Evolutionary conservation across 2,113 vertebrate genomes (phyloP).

Genomic region (Chunga burmeisteri): DNA sequence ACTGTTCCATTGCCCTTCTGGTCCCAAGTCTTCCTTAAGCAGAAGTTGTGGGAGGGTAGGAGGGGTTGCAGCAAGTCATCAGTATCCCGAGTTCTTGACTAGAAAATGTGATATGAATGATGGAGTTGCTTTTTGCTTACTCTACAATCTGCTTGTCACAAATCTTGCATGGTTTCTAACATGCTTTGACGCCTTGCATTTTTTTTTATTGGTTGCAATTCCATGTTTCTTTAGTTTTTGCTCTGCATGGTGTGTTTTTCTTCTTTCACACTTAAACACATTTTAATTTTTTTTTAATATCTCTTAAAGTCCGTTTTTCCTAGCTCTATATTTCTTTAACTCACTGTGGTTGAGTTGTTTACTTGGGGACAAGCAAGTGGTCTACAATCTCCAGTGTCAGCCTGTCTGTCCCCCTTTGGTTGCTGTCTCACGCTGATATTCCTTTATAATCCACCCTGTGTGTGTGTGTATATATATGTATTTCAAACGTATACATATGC

Average conservation of each 20-base stretch:
- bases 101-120: background rate
- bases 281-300: background rate
- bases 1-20: background rate
- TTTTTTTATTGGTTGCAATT: background rate
- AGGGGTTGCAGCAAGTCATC: background rate
- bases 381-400: background rate
- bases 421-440: background rate
- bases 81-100: background rate
- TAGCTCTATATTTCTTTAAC: background rate
- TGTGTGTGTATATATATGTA: background rate
- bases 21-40: background rate
- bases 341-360: background rate
- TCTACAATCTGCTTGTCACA: background rate
- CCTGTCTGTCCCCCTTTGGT: background rate
- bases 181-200: background rate
- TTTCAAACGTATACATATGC: background rate
- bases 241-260: background rate
- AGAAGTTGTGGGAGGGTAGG: background rate
- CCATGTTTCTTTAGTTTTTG: background rate
- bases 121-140: background rate
- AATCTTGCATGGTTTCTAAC: background rate
- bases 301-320: background rate
- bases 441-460: background rate
- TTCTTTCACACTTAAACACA: no score
- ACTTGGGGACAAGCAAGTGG: background rate